Conservation (phyloP, 2,113 vertebrate genomes). For the Macrotus californicus region DNA sequence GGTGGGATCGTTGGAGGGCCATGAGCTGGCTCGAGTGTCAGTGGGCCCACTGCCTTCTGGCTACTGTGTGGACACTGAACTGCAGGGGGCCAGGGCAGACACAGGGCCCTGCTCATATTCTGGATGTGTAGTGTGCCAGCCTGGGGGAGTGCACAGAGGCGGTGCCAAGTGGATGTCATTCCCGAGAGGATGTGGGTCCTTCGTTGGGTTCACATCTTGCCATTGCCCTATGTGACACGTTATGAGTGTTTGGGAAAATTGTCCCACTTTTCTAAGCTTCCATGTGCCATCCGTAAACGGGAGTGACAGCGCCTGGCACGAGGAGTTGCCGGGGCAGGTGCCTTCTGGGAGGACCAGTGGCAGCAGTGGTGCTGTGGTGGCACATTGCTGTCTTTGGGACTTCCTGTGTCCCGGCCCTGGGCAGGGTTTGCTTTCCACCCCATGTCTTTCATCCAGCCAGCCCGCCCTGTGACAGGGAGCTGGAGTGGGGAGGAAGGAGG, state of each 20-base stretch:
- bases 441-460: background rate
- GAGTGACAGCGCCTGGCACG: background rate
- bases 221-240: background rate
- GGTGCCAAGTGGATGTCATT: background rate
- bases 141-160: background rate
- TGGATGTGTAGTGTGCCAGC: background rate
- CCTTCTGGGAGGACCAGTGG: too few relatives aligned
- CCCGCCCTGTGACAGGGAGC: background rate
- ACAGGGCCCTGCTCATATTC: background rate
- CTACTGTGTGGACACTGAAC: background rate
- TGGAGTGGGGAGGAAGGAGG: background rate
- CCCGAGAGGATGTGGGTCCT: background rate
- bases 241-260: background rate
- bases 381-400: background rate
- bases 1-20: background rate
- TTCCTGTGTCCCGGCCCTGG: background rate
- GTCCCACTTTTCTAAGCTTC: background rate
- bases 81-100: background rate
- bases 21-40: background rate
- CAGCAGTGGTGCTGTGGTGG: background rate
- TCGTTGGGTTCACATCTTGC: background rate
- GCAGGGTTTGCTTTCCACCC: too few relatives aligned
- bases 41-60: background rate
- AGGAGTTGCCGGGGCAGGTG: background rate
- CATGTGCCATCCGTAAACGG: background rate